These are phyloP conservation scores for Drosophila athabasca DNA, from an alignment of 1,140 invertebrate species.

Conservation along the genomic window DNA sequence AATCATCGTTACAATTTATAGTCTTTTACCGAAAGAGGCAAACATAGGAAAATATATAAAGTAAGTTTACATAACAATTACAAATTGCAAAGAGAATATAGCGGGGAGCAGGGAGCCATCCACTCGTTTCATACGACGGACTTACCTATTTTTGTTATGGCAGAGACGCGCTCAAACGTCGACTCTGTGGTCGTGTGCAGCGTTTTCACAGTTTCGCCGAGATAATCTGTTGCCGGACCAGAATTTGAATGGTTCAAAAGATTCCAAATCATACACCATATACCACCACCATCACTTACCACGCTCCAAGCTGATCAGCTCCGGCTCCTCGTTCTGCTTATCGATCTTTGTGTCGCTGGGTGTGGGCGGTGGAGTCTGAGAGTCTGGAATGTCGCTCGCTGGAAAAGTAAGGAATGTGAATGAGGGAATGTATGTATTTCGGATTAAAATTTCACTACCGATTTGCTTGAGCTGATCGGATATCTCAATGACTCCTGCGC, in stretches of 20 bases:
- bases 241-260: neutral
- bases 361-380: constrained; percentile 82
- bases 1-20: constrained; percentile 54
- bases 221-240: constrained; percentile 48
- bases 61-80: constrained; percentile 75
- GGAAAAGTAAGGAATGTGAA: neutral
- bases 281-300: constrained; percentile 28
- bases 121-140: constrained; percentile 45
- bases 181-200: constrained; percentile 79
- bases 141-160: constrained; percentile 82
- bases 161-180: constrained; percentile 76
- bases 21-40: constrained; percentile 65
- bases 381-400: constrained; percentile 80
- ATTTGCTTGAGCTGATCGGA: constrained; percentile 74
- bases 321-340: constrained; percentile 57
- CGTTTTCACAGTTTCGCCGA: constrained; percentile 72
- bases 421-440: neutral
- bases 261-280: too few species aligned
- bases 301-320: constrained; percentile 53
- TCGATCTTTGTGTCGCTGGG: constrained; percentile 77
- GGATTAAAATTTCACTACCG: constrained; percentile 36
- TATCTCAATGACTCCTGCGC: constrained; percentile 79
- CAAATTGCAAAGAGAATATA: constrained; percentile 63
- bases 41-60: constrained; percentile 65
- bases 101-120: constrained; percentile 47